A percentile compares a stretch with the other conserved stretches of the same genome.
phyloP scores from a whole-genome alignment of 2,888 invertebrate species.

The Platypus cylindrus region DNA sequence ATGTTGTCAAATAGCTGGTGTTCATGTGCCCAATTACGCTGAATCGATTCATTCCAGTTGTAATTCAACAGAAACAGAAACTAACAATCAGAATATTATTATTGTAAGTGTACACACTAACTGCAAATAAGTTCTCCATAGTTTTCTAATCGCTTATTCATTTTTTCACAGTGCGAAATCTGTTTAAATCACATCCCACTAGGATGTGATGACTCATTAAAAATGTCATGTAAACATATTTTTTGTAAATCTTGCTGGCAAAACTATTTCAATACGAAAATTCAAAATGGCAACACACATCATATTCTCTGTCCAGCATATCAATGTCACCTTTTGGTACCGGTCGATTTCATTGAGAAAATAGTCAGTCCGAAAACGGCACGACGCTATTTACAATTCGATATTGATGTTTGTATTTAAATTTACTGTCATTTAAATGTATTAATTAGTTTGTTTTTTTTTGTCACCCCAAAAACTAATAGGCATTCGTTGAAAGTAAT shows the following conservation, averaged over 20 bases:
- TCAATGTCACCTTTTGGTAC: conserved; percentile 49
- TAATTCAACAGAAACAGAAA: conserved; percentile 27
- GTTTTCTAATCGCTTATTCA: neutral
- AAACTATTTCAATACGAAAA: conserved; percentile 50
- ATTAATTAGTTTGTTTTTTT: neutral
- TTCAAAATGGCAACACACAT: conserved; percentile 52
- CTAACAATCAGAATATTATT: conserved; percentile 24
- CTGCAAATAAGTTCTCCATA: neutral
- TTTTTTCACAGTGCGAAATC: conserved; percentile 42
- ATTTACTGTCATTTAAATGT: conserved; percentile 1
- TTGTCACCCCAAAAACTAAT: conserved; percentile 4
- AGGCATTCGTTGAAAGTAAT: conserved; percentile 60
- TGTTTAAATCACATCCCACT: conserved; percentile 39
- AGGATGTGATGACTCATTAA: conserved; percentile 39
- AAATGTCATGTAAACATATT: conserved; percentile 47
- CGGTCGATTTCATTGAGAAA: conserved; percentile 51
- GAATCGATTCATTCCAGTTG: conserved; percentile 31
- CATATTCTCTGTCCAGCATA: conserved; percentile 53
- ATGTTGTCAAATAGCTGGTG: conserved; percentile 53
- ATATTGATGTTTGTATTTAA: conserved; percentile 43
- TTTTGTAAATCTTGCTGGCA: conserved; percentile 56
- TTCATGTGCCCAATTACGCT: conserved; percentile 43
- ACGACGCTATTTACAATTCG: conserved; percentile 51
- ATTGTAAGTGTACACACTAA: conserved; percentile 23
- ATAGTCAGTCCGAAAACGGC: conserved; percentile 54